Percentiles rank a stretch among this genome's conserved stretches.
These are phyloP conservation scores for Pardalotus punctatus DNA, from an alignment of 2,113 vertebrate genomes.

Conservation along the genomic window DNA sequence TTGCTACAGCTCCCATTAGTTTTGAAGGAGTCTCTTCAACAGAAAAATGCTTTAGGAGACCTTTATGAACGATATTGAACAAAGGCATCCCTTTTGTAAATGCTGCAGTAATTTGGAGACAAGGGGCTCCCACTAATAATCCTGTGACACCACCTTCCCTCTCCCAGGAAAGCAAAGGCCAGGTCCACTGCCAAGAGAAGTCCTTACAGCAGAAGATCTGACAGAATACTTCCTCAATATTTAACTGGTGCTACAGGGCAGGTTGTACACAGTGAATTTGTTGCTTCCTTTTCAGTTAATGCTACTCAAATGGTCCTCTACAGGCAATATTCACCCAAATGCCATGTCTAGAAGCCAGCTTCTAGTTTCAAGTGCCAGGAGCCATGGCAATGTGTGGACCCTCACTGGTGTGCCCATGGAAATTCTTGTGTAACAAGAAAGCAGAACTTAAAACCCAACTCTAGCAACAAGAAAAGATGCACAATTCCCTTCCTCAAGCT, in stretches of 20 bases:
- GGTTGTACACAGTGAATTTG: background rate
- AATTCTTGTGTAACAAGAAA: background rate
- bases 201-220: background rate
- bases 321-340: background rate
- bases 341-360: background rate
- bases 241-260: background rate
- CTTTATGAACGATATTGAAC: background rate
- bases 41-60: background rate
- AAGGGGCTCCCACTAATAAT: background rate
- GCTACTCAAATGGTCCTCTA: background rate
- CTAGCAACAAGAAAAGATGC: background rate
- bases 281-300: background rate
- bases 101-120: background rate
- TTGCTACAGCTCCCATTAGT: background rate
- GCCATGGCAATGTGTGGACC: rapidly evolving
- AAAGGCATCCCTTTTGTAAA: background rate
- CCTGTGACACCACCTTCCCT: background rate
- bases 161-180: background rate
- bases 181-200: background rate
- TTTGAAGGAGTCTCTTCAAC: background rate
- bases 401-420: background rate
- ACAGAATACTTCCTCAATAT: background rate
- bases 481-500: background rate
- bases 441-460: background rate
- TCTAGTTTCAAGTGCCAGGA: background rate